Evolutionary conservation across 2,113 vertebrate species (phyloP).

Genomic region (Chlorodrepanis virens): DNA sequence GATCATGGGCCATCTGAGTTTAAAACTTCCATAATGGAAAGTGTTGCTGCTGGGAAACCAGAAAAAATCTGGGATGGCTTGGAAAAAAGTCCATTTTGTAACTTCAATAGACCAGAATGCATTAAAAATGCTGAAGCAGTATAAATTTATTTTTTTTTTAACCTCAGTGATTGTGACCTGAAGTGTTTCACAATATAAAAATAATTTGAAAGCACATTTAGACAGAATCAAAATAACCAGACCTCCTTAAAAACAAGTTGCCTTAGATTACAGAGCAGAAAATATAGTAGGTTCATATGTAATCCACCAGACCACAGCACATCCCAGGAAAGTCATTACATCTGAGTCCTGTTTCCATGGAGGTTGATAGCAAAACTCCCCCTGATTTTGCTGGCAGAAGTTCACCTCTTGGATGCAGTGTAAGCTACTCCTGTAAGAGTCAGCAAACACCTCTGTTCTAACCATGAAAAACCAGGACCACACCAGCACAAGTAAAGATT

Average conservation of each 20-base stretch:
- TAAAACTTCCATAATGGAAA: background rate
- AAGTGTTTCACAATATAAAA: background rate
- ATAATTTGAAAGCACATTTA: background rate
- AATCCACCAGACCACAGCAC: background rate
- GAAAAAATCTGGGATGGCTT: background rate
- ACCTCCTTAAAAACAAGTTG: background rate
- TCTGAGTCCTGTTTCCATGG: background rate
- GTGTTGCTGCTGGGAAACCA: background rate
- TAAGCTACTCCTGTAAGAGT: background rate
- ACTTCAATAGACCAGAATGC: background rate
- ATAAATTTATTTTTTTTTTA: background rate
- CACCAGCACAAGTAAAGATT: background rate
- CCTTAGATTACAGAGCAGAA: background rate
- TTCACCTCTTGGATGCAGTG: background rate
- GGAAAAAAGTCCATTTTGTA: background rate
- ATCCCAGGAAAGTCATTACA: background rate
- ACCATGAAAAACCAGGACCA: background rate
- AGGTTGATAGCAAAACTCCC: background rate
- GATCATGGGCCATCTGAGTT: background rate
- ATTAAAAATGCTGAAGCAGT: background rate
- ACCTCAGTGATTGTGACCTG: background rate
- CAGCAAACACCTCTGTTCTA: background rate
- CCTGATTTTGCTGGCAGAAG: background rate
- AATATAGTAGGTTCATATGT: background rate
- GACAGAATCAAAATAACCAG: background rate